phyloP scores from a whole-genome alignment of 2,797 vertebrate genomes.

The Synaphobranchus kaupii region DNA sequence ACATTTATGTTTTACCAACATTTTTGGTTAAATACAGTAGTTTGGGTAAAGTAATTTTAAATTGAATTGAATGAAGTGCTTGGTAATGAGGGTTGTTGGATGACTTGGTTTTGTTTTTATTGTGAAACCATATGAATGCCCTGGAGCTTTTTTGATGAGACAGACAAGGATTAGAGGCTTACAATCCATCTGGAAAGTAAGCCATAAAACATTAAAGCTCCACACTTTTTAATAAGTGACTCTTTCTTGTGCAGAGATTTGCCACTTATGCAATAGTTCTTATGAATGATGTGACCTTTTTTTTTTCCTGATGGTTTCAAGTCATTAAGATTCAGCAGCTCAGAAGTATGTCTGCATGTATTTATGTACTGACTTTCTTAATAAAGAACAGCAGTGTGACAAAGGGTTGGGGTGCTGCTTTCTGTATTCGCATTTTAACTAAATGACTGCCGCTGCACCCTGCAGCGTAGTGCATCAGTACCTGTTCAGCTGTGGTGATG shows the following conservation, averaged over 20 bases:
- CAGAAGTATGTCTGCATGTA: background rate
- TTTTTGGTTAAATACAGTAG: background rate
- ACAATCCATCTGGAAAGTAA: constrained; percentile 56
- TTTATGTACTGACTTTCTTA: background rate
- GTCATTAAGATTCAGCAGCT: background rate
- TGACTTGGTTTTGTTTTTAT: constrained; percentile 35
- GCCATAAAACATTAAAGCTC: constrained; percentile 52
- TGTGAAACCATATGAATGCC: constrained; percentile 51
- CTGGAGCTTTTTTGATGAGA: constrained; percentile 46
- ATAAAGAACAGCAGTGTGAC: background rate
- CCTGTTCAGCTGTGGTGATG: background rate
- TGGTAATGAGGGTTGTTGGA: background rate
- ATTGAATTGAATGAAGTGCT: too few species aligned
- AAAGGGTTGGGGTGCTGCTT: background rate
- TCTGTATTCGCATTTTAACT: background rate
- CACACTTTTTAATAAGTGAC: constrained; percentile 52
- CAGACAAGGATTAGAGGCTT: constrained; percentile 53
- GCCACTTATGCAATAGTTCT: constrained; percentile 13
- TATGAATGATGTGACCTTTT: background rate
- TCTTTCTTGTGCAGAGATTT: constrained; percentile 45
- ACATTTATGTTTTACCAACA: background rate
- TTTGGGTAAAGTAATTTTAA: too few species aligned
- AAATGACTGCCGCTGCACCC: background rate
- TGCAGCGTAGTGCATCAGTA: background rate
- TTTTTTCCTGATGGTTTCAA: background rate